Percentiles rank a stretch among this genome's conserved stretches.
Conservation (phyloP, 2,113 vertebrate genomes). For the Pedionomus torquatus region DNA sequence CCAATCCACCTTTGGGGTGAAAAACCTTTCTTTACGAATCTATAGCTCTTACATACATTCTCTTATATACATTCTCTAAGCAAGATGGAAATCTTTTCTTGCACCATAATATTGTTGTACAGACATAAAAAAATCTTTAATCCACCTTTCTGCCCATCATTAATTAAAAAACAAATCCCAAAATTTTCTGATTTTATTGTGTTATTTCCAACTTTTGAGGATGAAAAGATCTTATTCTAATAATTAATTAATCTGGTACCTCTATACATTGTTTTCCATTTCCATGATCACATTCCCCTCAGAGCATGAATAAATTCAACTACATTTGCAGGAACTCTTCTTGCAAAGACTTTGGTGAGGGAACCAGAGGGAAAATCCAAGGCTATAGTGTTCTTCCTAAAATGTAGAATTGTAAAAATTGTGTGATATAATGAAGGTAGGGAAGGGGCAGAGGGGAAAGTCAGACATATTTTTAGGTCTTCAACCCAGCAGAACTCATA, state of each 20-base stretch:
- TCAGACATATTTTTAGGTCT: neutral
- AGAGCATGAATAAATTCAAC: neutral
- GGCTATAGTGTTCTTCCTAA: neutral
- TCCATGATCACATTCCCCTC: neutral
- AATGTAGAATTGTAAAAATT: neutral
- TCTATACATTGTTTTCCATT: neutral
- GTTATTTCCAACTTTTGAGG: neutral
- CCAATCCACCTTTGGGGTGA: neutral
- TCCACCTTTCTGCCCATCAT: neutral
- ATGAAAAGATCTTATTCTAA: neutral
- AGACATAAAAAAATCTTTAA: neutral
- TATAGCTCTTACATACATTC: neutral
- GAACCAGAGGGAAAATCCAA: neutral
- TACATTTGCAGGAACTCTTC: neutral
- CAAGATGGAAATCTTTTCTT: neutral
- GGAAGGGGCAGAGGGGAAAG: neutral
- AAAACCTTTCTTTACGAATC: neutral
- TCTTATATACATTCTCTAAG: neutral
- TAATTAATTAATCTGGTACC: neutral
- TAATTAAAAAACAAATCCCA: neutral
- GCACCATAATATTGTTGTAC: neutral
- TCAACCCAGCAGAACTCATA: neutral
- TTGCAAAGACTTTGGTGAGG: neutral
- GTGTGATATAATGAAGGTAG: neutral
- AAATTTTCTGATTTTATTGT: neutral